Percentiles rank a stretch among this genome's conserved stretches.
Evolutionary conservation across 1,140 invertebrate genomes (phyloP).

Genomic region (Carposina sasakii): DNA sequence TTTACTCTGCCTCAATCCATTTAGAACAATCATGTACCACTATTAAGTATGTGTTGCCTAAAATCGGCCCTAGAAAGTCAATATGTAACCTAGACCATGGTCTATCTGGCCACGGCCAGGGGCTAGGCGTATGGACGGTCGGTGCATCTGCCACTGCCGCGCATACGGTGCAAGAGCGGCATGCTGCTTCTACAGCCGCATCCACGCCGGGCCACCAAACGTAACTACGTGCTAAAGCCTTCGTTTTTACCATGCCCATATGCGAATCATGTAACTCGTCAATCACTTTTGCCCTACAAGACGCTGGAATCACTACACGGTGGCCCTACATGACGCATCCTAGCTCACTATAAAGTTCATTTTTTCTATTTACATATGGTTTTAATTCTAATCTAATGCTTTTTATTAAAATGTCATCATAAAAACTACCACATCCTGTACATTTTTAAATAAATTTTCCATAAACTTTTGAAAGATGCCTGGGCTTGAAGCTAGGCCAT

Average conservation of each 20-base stretch:
- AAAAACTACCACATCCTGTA: constrained; percentile 6
- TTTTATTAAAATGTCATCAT: constrained; percentile 10
- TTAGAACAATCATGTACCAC: constrained; percentile 13
- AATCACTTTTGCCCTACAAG: neutral
- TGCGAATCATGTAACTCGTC: constrained; percentile 3
- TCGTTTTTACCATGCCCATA: constrained; percentile 5
- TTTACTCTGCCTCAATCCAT: constrained; percentile 27
- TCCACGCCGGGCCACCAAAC: constrained; percentile 1
- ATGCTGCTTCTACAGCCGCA: neutral
- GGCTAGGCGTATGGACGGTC: constrained; percentile 22
- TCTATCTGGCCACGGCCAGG: neutral
- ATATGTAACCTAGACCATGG: neutral
- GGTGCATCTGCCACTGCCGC: constrained; percentile 10
- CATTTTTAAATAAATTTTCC: neutral
- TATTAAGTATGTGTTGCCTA: constrained; percentile 7
- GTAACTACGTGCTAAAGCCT: neutral
- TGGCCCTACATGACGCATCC: neutral
- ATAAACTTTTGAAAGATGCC: constrained; percentile 3
- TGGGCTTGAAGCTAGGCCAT: neutral
- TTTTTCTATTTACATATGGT: constrained; percentile 7
- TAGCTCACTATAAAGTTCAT: constrained; percentile 2
- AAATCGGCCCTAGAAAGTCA: neutral
- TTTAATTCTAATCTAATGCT: constrained; percentile 5
- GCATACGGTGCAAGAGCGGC: constrained; percentile 39
- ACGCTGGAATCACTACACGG: constrained; percentile 6